Conservation (phyloP, 2,797 vertebrate genomes). For the Cyprinella venusta region DNA sequence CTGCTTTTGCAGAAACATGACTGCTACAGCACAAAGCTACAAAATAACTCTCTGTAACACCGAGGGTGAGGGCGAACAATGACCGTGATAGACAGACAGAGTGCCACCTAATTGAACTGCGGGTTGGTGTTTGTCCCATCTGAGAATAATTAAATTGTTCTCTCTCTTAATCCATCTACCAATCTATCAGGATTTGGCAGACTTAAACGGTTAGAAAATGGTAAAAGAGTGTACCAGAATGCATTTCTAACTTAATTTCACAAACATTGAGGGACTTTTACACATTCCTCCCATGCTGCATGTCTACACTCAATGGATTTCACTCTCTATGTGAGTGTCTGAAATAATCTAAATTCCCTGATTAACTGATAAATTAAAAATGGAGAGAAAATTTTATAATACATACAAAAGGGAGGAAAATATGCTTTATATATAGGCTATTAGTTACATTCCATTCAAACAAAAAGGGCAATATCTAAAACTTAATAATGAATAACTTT, state of each 20-base stretch:
- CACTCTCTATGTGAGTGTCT: background rate
- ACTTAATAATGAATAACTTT: conserved; percentile 7
- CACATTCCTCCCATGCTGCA: conserved; percentile 49
- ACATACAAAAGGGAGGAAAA: background rate
- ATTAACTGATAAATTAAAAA: background rate
- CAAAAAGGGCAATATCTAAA: background rate
- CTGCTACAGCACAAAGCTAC: conserved; percentile 62
- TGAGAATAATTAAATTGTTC: conserved; percentile 61
- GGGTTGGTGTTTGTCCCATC: conserved; percentile 51
- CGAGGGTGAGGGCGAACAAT: conserved; percentile 27
- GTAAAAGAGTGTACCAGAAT: conserved; percentile 43
- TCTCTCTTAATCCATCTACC: background rate
- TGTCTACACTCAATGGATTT: conserved; percentile 45
- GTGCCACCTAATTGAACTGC: conserved; percentile 46
- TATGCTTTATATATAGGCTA: background rate
- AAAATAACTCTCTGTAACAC: conserved; percentile 58
- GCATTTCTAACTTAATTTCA: conserved; percentile 55
- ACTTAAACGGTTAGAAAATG: background rate
- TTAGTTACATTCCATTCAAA: background rate
- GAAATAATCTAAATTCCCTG: background rate
- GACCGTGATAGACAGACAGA: conserved; percentile 8
- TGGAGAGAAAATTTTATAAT: background rate
- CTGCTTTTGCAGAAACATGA: conserved; percentile 61
- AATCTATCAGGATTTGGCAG: conserved; percentile 6
- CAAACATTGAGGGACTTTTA: conserved; percentile 60